phyloP scores from a whole-genome alignment of 1,140 invertebrate species.

The Trachelipus rathkii region DNA sequence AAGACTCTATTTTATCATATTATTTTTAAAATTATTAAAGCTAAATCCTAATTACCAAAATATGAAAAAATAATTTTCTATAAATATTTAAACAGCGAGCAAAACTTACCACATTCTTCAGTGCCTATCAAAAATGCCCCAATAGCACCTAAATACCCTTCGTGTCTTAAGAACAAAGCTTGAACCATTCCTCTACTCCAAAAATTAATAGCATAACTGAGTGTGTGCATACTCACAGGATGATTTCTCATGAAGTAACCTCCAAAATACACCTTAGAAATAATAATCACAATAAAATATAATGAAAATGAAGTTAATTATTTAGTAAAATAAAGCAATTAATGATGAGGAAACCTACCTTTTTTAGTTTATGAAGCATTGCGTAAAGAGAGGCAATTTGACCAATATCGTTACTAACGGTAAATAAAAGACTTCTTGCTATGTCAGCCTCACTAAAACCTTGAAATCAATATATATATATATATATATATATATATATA shows the following conservation, averaged over 20 bases:
- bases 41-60: too few relatives aligned
- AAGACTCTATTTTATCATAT: too few relatives aligned
- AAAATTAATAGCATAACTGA: conserved; percentile 69
- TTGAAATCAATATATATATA: conserved; percentile 12
- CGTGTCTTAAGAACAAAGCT: conserved; percentile 68
- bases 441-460: conserved; percentile 61
- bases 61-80: too few relatives aligned
- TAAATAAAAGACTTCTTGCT: conserved; percentile 65
- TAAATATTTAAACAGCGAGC: conserved; percentile 23
- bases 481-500: conserved; percentile 1
- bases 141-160: conserved; percentile 72
- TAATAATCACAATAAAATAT: neutral
- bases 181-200: conserved; percentile 70
- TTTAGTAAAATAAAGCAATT: too few relatives aligned
- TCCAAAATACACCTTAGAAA: conserved; percentile 65
- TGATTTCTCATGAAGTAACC: conserved; percentile 73
- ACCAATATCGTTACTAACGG: conserved; percentile 73
- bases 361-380: conserved; percentile 61
- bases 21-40: too few relatives aligned
- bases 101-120: conserved; percentile 57
- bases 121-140: conserved; percentile 70
- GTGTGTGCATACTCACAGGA: conserved; percentile 70
- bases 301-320: too few relatives aligned
- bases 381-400: conserved; percentile 70
- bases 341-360: conserved; percentile 46